Percentiles rank a stretch among this genome's conserved stretches.
Conservation (phyloP, 2,888 invertebrate species). For the Euzetes globulus region DNA sequence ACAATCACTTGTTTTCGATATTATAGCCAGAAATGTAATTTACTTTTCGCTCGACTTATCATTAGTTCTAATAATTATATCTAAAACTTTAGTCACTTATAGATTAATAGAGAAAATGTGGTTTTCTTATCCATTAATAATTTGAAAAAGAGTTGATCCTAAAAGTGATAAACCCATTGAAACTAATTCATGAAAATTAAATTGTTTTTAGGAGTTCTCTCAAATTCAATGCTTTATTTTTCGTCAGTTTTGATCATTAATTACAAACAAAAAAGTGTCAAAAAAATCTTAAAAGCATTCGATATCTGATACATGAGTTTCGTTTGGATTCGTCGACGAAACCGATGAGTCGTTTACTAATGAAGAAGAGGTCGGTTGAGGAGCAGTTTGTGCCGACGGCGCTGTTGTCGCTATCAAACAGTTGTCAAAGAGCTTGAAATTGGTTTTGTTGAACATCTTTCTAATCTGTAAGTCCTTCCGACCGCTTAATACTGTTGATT, state of each 20-base stretch:
- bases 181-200: no score
- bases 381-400: background rate
- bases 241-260: background rate
- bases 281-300: background rate
- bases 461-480: constrained; percentile 66
- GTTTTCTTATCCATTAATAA: background rate
- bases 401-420: background rate
- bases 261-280: background rate
- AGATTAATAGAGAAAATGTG: background rate
- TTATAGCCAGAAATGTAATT: background rate
- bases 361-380: background rate
- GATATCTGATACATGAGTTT: background rate
- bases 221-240: background rate
- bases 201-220: no score
- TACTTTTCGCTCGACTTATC: constrained; percentile 22
- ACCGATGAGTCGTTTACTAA: background rate
- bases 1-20: no score
- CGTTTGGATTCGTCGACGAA: background rate
- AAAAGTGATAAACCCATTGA: no score
- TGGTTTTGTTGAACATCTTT: constrained; percentile 48
- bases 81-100: background rate
- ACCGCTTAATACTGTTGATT: constrained; percentile 68
- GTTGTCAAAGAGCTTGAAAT: constrained; percentile 6
- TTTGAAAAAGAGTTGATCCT: no score
- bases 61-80: background rate